A percentile compares a stretch with the other conserved stretches of the same genome.
These are phyloP conservation scores for Autographa pulchrina DNA, from an alignment of 2,888 invertebrate genomes.

Conservation along the genomic window DNA sequence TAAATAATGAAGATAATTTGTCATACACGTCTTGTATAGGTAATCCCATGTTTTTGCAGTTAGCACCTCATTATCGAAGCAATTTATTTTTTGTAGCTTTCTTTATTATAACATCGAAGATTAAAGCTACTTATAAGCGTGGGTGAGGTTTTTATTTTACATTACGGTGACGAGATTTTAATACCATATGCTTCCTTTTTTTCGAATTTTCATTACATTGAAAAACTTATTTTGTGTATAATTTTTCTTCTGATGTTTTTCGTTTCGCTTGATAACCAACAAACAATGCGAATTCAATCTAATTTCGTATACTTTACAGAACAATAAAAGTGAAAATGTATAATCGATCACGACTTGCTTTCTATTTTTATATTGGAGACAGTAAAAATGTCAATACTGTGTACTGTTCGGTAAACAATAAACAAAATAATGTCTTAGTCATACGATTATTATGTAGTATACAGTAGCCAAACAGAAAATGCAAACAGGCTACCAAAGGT, in stretches of 20 bases:
- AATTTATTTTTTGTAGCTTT: slow-evolving; percentile 27
- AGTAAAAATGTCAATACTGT: slow-evolving; percentile 32
- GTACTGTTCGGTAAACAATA: slow-evolving; percentile 14
- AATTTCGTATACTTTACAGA: slow-evolving; percentile 63
- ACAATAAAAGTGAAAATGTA: slow-evolving; percentile 84
- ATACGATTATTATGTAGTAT: neutral
- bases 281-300: slow-evolving; percentile 59
- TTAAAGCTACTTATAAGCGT: slow-evolving; percentile 8
- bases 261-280: slow-evolving; percentile 16
- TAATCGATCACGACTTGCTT: slow-evolving; percentile 84
- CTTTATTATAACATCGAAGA: slow-evolving; percentile 15
- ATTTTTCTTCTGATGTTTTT: slow-evolving; percentile 3
- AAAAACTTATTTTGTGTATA: neutral
- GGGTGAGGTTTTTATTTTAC: neutral
- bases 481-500: neutral
- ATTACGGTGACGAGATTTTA: neutral
- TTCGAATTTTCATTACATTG: neutral
- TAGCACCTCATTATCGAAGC: slow-evolving; percentile 8
- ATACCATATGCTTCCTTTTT: neutral
- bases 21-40: slow-evolving; percentile 13
- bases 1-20: slow-evolving; percentile 32
- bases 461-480: neutral
- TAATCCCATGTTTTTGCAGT: slow-evolving; percentile 16
- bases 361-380: slow-evolving; percentile 71
- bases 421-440: neutral